A percentile compares a stretch with the other conserved stretches of the same genome.
phyloP scores from a whole-genome alignment of 2,797 vertebrate species.

The Enteromius afrohamiltoni region DNA sequence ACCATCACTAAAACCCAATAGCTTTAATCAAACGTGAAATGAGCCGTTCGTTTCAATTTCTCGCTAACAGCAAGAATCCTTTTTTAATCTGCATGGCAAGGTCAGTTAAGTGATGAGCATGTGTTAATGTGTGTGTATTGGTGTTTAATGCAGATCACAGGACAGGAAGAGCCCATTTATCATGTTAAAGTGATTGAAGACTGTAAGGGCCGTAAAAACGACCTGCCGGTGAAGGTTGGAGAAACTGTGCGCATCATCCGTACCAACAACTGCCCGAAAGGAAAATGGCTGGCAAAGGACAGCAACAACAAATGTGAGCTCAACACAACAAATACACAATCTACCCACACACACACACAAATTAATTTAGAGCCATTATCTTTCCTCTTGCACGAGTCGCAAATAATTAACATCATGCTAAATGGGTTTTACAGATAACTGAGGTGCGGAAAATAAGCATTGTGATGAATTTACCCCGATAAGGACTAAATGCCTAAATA shows the following conservation, averaged over 20 bases:
- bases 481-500: slow-evolving; percentile 19
- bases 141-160: slow-evolving; percentile 75
- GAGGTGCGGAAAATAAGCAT: neutral
- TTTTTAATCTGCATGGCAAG: slow-evolving; percentile 16
- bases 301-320: slow-evolving; percentile 80
- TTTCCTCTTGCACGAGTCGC: neutral
- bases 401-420: slow-evolving; percentile 7
- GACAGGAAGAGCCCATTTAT: slow-evolving; percentile 71
- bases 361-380: neutral
- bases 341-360: neutral
- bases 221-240: slow-evolving; percentile 68
- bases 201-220: slow-evolving; percentile 70
- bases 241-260: slow-evolving; percentile 72
- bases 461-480: slow-evolving; percentile 23
- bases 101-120: neutral
- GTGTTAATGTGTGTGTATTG: neutral
- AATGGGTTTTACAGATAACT: slow-evolving; percentile 4
- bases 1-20: neutral
- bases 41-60: slow-evolving; percentile 33
- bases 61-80: slow-evolving; percentile 6
- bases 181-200: slow-evolving; percentile 66
- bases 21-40: slow-evolving; percentile 13
- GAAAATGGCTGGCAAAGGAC: slow-evolving; percentile 77
- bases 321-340: neutral
- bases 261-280: slow-evolving; percentile 72